Evolutionary conservation across 1,140 invertebrate genomes (phyloP), one percentile per base, ranked within the genome.

Genomic region (Stegodyphus mimosarum): DNA sequence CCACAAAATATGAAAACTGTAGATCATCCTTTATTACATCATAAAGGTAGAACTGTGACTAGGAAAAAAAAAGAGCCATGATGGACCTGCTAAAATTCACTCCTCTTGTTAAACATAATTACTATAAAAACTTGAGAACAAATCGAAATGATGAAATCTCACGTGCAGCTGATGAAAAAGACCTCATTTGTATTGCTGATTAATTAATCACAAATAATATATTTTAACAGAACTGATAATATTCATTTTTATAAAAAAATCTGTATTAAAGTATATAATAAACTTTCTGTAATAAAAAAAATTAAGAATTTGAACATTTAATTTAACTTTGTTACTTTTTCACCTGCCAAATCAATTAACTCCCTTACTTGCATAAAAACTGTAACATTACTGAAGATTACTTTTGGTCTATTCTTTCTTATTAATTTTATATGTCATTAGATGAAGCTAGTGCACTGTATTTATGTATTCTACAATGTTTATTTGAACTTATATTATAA

Each of bases 111-210:
- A 70, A 70, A 70, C 18, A 70, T 70, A 11, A 10, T 70, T 70
- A 33, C 48, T 70, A 70, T 70, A 33, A 70, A 70, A 70, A 70
- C 67, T 70, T 70, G 48, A 70, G 17, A 70, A 70, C 9, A 1
- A 17, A 5, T 33, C 55, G 5, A 60, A 60, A 60, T 60, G 55
- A 60, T 5, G 9, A 10, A 15, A 10, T 15, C 5, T 2, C 15
- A 60, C 55, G 9, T 60, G 5, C 1, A 60, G 55, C n/a, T 69
- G 18, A 2, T 69, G 15, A 69, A 69, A 2, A 17, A 69, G 1
- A 48, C 1, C 17, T 70, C 48, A 70, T 70, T 70, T 70, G 6
- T 70, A 48, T 70, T 70, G 67, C 6, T 70, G 67, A 48, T 70
- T 18, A 70, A 33, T 70, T 70, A 70, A 48, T 18, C 2, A 33